phyloP scores from a whole-genome alignment of 2,888 invertebrate genomes.

The Unio delphinus region DNA sequence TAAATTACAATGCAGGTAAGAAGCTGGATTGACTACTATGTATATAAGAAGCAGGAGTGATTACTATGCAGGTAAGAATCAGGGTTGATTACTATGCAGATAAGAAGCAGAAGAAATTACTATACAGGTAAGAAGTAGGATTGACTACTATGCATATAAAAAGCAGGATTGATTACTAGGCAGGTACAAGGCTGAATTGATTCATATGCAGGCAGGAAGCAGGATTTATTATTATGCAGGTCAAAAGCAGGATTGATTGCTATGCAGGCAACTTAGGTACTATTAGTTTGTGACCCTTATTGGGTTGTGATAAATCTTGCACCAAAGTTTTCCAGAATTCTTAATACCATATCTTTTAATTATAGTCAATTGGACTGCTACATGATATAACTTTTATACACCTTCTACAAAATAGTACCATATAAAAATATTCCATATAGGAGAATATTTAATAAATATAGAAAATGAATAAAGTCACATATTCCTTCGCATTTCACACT shows the following conservation, averaged over 20 bases:
- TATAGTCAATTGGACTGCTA: too few relatives aligned
- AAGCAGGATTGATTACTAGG: conserved; percentile 75
- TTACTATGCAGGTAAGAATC: conserved; percentile 90
- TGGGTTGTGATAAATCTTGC: too few relatives aligned
- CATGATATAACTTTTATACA: too few relatives aligned
- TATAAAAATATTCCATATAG: too few relatives aligned
- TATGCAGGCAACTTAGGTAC: neutral
- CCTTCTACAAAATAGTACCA: too few relatives aligned
- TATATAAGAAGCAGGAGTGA: too few relatives aligned
- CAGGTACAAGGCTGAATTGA: conserved; percentile 74
- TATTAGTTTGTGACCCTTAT: too few relatives aligned
- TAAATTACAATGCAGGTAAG: conserved; percentile 67
- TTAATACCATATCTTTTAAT: too few relatives aligned
- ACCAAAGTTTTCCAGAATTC: too few relatives aligned
- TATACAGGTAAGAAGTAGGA: conserved; percentile 79
- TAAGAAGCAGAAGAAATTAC: conserved; percentile 36
- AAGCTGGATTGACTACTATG: conserved; percentile 77
- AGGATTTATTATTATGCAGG: conserved; percentile 96
- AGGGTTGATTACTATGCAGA: conserved; percentile 96
- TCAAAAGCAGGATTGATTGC: conserved; percentile 36
- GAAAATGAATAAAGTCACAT: too few relatives aligned
- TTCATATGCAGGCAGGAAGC: conserved; percentile 75
- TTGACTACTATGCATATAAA: conserved; percentile 91
- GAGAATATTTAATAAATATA: too few relatives aligned
- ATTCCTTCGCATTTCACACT: too few relatives aligned